These are phyloP conservation scores for Cavia aperea DNA, from an alignment of 2,113 vertebrate genomes.

Conservation along the genomic window DNA sequence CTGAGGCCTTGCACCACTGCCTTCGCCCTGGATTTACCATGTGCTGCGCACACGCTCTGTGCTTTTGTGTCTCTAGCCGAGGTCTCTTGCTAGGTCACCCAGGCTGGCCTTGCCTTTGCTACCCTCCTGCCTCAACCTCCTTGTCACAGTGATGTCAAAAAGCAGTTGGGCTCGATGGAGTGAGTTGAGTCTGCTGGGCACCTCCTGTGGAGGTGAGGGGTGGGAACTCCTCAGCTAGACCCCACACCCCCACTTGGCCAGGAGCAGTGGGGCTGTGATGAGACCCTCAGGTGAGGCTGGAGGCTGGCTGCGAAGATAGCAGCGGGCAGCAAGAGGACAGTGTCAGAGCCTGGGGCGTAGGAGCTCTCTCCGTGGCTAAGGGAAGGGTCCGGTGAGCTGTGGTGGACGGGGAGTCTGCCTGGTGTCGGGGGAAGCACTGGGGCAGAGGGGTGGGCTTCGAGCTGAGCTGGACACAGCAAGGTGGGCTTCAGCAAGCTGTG, in stretches of 20 bases:
- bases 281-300: not conserved
- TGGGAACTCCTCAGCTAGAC: not conserved
- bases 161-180: not conserved
- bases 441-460: not conserved
- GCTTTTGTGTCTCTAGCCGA: not conserved
- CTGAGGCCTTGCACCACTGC: not conserved
- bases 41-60: not conserved
- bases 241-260: not conserved
- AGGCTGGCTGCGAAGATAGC: not conserved
- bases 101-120: not conserved
- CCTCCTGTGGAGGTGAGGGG: not conserved
- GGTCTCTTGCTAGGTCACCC: not conserved
- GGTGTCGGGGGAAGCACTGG: not conserved
- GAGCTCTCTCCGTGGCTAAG: not conserved
- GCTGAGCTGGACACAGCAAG: not conserved
- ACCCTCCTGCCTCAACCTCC: not conserved
- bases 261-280: not conserved
- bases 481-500: not conserved
- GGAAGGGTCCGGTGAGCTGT: not conserved
- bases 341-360: not conserved
- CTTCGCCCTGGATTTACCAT: not conserved
- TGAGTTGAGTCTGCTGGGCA: not conserved
- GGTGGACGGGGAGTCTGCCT: not conserved
- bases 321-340: not conserved
- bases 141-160: too few species aligned